Evolutionary conservation across 2,888 invertebrate genomes (phyloP).

Genomic region (Alitta virens): DNA sequence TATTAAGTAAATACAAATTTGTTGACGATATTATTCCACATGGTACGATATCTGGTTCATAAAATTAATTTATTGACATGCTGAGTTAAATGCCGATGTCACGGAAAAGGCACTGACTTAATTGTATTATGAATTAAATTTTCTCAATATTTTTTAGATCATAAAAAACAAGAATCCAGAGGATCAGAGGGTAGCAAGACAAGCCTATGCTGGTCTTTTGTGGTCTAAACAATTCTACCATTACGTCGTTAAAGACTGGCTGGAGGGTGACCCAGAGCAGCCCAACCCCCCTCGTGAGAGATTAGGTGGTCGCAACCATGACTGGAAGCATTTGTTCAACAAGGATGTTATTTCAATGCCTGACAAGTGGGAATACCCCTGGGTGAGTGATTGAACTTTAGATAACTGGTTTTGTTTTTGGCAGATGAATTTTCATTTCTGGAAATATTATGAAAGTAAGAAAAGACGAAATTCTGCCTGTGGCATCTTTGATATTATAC

Average conservation of each 20-base stretch:
- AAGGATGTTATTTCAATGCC: conserved; percentile 57
- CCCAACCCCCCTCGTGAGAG: conserved; percentile 24
- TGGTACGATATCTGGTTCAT: too few relatives aligned
- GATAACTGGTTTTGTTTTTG: too few relatives aligned
- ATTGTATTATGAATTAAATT: background rate
- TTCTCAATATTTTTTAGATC: background rate
- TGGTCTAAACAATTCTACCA: conserved; percentile 57
- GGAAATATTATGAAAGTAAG: too few relatives aligned
- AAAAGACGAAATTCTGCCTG: too few relatives aligned
- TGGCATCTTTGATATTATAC: too few relatives aligned
- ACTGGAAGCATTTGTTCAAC: conserved; percentile 54
- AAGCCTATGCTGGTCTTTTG: conserved; percentile 54
- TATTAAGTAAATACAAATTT: too few relatives aligned
- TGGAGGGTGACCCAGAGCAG: conserved; percentile 22
- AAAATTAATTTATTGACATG: too few relatives aligned
- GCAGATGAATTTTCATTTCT: too few relatives aligned
- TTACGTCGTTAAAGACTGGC: conserved; percentile 46
- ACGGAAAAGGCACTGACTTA: too few relatives aligned
- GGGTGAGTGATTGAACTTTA: conserved; percentile 43
- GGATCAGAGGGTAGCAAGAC: conserved; percentile 42
- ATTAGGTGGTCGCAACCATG: conserved; percentile 22
- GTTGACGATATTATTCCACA: too few relatives aligned
- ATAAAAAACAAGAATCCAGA: conserved; percentile 18
- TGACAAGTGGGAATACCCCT: conserved; percentile 58
- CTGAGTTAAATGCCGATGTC: too few relatives aligned